These are phyloP conservation scores for Perca schrenkii DNA, from an alignment of 2,113 vertebrate genomes.

Conservation along the genomic window DNA sequence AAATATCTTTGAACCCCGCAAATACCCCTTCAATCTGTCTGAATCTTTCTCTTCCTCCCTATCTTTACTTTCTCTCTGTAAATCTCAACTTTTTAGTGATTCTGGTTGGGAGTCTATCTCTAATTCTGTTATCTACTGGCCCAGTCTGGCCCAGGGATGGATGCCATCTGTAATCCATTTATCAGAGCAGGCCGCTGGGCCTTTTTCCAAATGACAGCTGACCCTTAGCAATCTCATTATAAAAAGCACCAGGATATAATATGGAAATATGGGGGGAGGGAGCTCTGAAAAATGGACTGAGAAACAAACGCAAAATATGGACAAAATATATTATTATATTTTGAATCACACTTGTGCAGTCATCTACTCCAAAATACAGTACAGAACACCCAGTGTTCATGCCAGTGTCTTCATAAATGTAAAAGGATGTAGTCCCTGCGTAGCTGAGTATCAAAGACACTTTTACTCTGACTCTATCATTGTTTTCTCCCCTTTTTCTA, in stretches of 20 bases:
- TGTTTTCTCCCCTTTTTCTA: too few relatives aligned
- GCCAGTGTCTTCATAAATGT: too few relatives aligned
- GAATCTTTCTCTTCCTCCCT: background rate
- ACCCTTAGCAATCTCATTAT: constrained; percentile 79
- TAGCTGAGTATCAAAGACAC: too few relatives aligned
- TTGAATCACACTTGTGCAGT: background rate
- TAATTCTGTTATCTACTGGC: constrained; percentile 82
- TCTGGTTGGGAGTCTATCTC: constrained; percentile 71
- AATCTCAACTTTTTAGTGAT: constrained; percentile 76
- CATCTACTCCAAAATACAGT: background rate
- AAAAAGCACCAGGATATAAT: constrained; percentile 71
- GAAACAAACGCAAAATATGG: background rate
- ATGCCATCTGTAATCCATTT: constrained; percentile 82
- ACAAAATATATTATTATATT: background rate
- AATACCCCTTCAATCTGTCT: constrained; percentile 4
- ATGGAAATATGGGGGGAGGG: constrained; percentile 71
- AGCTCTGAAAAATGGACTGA: constrained; percentile 22
- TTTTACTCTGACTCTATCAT: too few relatives aligned
- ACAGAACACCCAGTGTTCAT: too few relatives aligned
- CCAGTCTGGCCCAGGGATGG: constrained; percentile 76
- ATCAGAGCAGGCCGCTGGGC: constrained; percentile 74
- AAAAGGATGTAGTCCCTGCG: too few relatives aligned
- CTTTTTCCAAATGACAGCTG: constrained; percentile 79
- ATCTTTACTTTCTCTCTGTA: constrained; percentile 36
- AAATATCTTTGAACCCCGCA: background rate